These are phyloP conservation scores for Lucilia sericata DNA, from an alignment of 1,140 invertebrate genomes.

Conservation along the genomic window DNA sequence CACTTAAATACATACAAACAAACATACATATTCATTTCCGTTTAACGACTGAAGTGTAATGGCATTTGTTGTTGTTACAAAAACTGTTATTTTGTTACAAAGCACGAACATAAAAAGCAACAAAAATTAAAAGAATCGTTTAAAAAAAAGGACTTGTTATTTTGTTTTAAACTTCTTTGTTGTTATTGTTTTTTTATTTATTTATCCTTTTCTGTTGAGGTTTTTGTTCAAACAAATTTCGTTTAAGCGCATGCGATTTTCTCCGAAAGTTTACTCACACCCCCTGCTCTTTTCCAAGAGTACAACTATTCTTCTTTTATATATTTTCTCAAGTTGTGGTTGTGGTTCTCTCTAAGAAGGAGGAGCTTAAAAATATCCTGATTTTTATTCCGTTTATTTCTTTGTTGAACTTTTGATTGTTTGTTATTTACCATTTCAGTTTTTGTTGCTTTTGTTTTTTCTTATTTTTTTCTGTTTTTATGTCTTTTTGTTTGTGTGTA, in stretches of 20 bases:
- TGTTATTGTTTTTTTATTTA: background rate
- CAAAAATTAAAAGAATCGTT: background rate
- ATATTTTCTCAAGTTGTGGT: background rate
- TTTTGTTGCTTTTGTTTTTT: background rate
- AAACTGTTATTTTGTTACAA: slow-evolving; percentile 17
- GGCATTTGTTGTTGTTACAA: background rate
- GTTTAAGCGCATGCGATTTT: background rate
- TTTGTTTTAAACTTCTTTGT: background rate
- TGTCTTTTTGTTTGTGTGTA: background rate
- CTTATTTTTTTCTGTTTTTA: slow-evolving; percentile 1
- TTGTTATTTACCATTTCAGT: slow-evolving; percentile 15
- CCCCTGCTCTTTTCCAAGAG: too few relatives aligned
- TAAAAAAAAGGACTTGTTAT: background rate
- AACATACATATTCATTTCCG: background rate
- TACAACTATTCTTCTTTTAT: too few relatives aligned
- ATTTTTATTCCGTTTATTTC: background rate
- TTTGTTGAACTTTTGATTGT: slow-evolving; percentile 14
- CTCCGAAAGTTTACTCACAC: background rate
- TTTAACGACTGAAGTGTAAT: background rate
- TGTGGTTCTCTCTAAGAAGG: background rate
- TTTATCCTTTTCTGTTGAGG: background rate
- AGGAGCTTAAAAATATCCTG: background rate
- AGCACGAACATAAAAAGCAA: background rate
- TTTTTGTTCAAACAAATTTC: background rate
- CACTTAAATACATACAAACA: background rate